Percentiles rank a stretch among this genome's conserved stretches.
These are phyloP conservation scores for Cetonia aurata DNA, from an alignment of 2,888 invertebrate species.

Conservation along the genomic window DNA sequence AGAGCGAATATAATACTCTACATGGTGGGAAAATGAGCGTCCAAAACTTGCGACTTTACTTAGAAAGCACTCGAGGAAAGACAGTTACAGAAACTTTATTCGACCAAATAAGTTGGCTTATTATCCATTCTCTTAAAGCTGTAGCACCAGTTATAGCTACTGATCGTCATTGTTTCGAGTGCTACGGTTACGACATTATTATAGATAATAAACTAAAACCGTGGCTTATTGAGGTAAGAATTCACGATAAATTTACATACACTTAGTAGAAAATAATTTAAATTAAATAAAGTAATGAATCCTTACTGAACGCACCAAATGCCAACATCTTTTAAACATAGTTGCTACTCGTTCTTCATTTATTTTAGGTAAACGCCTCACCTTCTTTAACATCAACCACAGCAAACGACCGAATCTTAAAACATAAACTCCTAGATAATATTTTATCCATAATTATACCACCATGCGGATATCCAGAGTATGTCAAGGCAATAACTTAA, in stretches of 20 bases:
- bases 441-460: slow-evolving; percentile 92
- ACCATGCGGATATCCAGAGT: slow-evolving; percentile 90
- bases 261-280: background rate
- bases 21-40: slow-evolving; percentile 97
- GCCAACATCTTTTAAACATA: background rate
- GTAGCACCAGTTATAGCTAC: slow-evolving; percentile 94
- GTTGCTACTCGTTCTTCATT: slow-evolving; percentile 17
- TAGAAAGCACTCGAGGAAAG: slow-evolving; percentile 92
- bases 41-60: slow-evolving; percentile 88
- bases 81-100: slow-evolving; percentile 90
- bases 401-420: slow-evolving; percentile 92
- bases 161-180: slow-evolving; percentile 92
- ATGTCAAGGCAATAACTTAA: slow-evolving; percentile 59
- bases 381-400: slow-evolving; percentile 96
- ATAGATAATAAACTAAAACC: slow-evolving; percentile 95
- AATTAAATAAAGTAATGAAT: slow-evolving; percentile 11
- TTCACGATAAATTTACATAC: background rate
- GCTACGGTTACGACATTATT: slow-evolving; percentile 96
- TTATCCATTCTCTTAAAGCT: slow-evolving; percentile 93
- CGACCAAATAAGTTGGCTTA: slow-evolving; percentile 89
- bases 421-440: slow-evolving; percentile 94
- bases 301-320: too few relatives aligned
- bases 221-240: slow-evolving; percentile 85
- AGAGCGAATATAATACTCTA: slow-evolving; percentile 93
- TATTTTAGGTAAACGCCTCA: slow-evolving; percentile 87